Evolutionary conservation across 2,888 invertebrate genomes (phyloP).

Genomic region (Odontocerum albicorne): DNA sequence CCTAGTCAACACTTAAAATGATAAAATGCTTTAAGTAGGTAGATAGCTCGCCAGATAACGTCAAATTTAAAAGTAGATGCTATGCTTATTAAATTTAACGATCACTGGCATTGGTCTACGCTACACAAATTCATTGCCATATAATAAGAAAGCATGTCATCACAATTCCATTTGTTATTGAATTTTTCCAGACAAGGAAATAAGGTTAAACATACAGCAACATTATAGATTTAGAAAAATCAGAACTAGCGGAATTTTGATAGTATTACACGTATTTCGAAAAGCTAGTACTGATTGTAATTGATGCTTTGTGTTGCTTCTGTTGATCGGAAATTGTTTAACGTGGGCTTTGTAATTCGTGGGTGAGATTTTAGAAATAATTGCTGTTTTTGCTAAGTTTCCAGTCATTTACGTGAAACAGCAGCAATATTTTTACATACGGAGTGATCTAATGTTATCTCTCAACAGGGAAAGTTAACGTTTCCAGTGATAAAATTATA

Average conservation of each 20-base stretch:
- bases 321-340: slow-evolving; percentile 30
- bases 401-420: no score
- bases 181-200: no score
- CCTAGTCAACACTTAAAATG: no score
- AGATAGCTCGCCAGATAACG: no score
- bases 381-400: slow-evolving; percentile 15
- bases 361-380: slow-evolving; percentile 26
- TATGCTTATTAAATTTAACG: no score
- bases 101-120: no score
- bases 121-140: no score
- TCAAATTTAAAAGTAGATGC: no score
- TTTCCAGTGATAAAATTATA: slow-evolving; percentile 18
- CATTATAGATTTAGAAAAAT: neutral
- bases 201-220: slow-evolving; percentile 1
- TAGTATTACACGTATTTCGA: no score
- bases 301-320: slow-evolving; percentile 12
- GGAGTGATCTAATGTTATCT: neutral
- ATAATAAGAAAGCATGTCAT: no score
- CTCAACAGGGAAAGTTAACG: neutral
- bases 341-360: slow-evolving; percentile 32
- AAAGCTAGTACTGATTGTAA: neutral
- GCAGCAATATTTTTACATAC: neutral
- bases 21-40: no score
- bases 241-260: slow-evolving; percentile 3
- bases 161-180: no score